phyloP scores from a whole-genome alignment of 2,113 vertebrate species.

The Lophotis ruficrista region DNA sequence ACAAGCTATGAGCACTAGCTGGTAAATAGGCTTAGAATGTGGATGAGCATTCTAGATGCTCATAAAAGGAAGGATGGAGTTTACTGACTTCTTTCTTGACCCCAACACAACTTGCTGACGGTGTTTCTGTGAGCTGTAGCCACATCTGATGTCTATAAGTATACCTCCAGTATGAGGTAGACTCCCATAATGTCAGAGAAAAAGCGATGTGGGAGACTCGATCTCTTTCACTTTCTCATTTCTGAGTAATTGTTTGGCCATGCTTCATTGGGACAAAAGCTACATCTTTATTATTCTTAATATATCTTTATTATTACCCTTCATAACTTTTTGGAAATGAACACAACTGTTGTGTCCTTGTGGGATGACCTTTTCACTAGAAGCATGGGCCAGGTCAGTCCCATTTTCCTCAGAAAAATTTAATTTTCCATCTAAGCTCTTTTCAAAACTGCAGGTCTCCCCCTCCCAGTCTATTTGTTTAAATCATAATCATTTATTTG shows the following conservation, averaged over 20 bases:
- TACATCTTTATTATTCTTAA: neutral
- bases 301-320: neutral
- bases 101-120: neutral
- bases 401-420: neutral
- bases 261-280: neutral
- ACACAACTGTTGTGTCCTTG: neutral
- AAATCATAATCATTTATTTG: conserved; percentile 20
- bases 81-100: neutral
- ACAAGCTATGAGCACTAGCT: neutral
- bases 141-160: neutral
- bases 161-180: neutral
- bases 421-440: neutral
- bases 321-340: neutral
- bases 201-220: neutral
- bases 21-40: neutral
- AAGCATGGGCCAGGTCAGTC: neutral
- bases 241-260: neutral
- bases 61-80: neutral
- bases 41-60: neutral
- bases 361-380: neutral
- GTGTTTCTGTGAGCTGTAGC: neutral
- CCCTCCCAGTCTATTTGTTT: neutral
- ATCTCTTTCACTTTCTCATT: neutral
- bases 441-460: neutral
- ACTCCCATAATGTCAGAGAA: neutral